Base-by-base conservation (phyloP, 1,140 invertebrate species). In the Charaxes varanes region DNA sequence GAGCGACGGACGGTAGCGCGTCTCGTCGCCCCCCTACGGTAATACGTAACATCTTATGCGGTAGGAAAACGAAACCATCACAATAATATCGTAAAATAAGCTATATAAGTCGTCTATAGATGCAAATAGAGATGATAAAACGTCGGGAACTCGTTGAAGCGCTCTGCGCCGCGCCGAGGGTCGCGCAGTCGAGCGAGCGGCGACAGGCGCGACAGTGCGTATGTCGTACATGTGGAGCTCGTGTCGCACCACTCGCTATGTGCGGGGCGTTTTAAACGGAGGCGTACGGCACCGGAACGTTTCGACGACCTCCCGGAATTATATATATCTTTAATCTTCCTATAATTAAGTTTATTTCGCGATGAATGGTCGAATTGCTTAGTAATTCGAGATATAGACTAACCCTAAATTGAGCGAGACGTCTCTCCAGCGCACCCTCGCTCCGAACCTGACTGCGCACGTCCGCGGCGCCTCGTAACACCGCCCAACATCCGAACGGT, bases 21-120 rank as follows among this genome's bases (percentile, higher is more conserved):
- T n/a, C n/a, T n/a, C n/a, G n/a, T n/a, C n/a, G n/a, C n/a, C n/a
- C n/a, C 56, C 61, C 65, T 78, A 79, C 64, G 52, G 65, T 63
- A 71, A 70, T 82, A 77, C 64, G 58, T 71, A 79, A 83, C 76
- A 80, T 67, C 66, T 78, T 73, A 77, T 64, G 73, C 66, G 60
- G 73, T 82, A 80, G 76, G 76, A 80, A 82, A 82, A 82, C 70
- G 66, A 82, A 80, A 82, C 71, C 78, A 80, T 82, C 69, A 82
- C 68, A 76, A 72, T 77, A 71, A 80, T 77, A 82, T 78, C 54
- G 53, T 82, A 82, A 82, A 79, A 78, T 79, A 82, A 82, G 74
- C 77, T 81, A 70, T 72, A 76, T 69, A 77, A 61, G 70, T 77
- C 43, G 68, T 72, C 69, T 78, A 77, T 72, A 62, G 34, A 57